phyloP scores from a whole-genome alignment of 2,888 invertebrate genomes.

The Rotaria magnacalcarata region DNA sequence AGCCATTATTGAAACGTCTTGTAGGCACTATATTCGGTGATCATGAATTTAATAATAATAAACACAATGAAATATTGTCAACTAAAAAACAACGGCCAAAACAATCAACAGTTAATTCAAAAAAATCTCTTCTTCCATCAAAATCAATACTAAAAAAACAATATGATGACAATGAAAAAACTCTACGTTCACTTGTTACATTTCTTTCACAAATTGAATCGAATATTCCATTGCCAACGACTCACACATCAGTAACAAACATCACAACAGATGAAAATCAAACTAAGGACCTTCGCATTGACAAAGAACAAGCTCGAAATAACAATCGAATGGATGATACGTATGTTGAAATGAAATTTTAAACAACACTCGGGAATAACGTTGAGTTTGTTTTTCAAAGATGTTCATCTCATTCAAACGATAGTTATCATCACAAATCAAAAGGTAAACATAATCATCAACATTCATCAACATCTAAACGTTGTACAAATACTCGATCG shows the following conservation, averaged over 20 bases:
- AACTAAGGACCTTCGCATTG: neutral
- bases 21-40: neutral
- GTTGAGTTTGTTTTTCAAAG: no score
- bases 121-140: neutral
- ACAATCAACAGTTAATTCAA: neutral
- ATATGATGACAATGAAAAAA: neutral
- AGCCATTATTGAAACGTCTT: neutral
- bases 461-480: neutral
- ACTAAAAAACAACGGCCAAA: neutral
- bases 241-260: neutral
- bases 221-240: neutral
- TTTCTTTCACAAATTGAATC: conserved; percentile 8
- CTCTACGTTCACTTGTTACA: neutral
- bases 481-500: neutral
- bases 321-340: conserved; percentile 3
- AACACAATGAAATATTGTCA: neutral
- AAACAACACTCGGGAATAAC: no score
- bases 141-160: neutral
- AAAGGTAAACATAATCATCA: neutral
- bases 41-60: neutral
- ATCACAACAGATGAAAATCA: neutral
- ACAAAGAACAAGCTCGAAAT: neutral
- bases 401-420: neutral
- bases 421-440: neutral
- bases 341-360: neutral